These are phyloP conservation scores for Oreamnos americanus DNA, from an alignment of 2,113 vertebrate genomes.

Conservation along the genomic window DNA sequence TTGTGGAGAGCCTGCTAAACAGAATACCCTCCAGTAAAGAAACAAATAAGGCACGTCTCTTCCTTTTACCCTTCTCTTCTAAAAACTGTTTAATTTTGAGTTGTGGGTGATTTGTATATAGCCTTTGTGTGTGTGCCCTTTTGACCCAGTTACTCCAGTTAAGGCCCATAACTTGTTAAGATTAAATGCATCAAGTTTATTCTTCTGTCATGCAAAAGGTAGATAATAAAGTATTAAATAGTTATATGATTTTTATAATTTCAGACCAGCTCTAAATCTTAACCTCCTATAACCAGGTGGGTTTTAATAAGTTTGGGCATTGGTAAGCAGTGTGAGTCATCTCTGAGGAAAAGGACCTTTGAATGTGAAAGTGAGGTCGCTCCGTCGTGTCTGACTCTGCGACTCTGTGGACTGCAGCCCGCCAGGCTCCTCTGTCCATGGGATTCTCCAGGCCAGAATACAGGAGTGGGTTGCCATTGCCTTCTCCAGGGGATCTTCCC, in stretches of 20 bases:
- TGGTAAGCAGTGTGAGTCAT: background rate
- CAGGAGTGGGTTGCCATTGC: background rate
- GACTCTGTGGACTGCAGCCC: background rate
- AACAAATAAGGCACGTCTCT: conserved; percentile 88
- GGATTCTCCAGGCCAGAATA: background rate
- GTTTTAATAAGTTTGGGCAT: background rate
- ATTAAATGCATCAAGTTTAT: background rate
- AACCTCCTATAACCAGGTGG: background rate
- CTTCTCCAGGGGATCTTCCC: background rate
- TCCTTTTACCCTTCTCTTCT: background rate
- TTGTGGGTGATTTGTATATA: background rate
- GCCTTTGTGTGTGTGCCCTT: background rate
- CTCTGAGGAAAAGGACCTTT: background rate
- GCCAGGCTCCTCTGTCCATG: background rate
- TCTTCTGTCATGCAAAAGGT: background rate
- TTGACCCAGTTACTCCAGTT: background rate
- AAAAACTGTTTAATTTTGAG: background rate
- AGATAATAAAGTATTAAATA: background rate
- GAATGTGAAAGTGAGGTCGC: background rate
- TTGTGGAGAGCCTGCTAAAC: conserved; percentile 91
- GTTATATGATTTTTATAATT: background rate
- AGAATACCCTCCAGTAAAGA: conserved; percentile 96
- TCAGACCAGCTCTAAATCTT: conserved; percentile 2
- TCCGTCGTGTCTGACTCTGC: background rate
- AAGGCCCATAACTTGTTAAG: background rate